These are phyloP conservation scores for Sabatieria punctata DNA, from an alignment of 2,888 invertebrate genomes.

Conservation along the genomic window DNA sequence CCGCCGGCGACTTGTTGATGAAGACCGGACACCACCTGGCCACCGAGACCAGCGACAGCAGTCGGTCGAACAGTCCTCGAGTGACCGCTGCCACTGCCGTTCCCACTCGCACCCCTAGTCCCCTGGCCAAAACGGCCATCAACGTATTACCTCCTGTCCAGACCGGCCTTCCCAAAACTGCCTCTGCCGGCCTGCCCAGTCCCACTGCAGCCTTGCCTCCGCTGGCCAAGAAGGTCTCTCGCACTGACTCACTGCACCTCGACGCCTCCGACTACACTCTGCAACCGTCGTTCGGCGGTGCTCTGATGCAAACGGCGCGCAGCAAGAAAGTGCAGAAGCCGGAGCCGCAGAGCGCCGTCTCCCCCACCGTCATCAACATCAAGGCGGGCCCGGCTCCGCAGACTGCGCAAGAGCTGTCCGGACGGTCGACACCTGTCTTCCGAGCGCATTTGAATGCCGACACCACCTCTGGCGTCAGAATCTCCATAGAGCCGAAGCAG, in stretches of 20 bases:
- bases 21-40: background rate
- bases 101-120: constrained; percentile 3
- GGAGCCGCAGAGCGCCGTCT: constrained; percentile 47
- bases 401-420: too few relatives aligned
- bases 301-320: background rate
- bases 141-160: too few relatives aligned
- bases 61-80: constrained; percentile 1
- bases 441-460: too few relatives aligned
- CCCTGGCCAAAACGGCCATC: background rate
- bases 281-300: too few relatives aligned
- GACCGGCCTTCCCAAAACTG: background rate
- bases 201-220: background rate
- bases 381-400: too few relatives aligned
- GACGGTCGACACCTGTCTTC: too few relatives aligned
- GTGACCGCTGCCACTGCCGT: too few relatives aligned
- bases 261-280: background rate
- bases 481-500: too few relatives aligned
- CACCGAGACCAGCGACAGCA: background rate
- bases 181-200: background rate
- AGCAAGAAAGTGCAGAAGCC: constrained; percentile 48
- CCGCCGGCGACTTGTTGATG: constrained; percentile 13
- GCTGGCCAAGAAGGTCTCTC: background rate
- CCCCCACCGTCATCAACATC: background rate
- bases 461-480: too few relatives aligned
- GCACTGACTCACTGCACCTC: background rate